Evolutionary conservation across 2,113 vertebrate genomes (phyloP).

Genomic region (Petromus typicus): DNA sequence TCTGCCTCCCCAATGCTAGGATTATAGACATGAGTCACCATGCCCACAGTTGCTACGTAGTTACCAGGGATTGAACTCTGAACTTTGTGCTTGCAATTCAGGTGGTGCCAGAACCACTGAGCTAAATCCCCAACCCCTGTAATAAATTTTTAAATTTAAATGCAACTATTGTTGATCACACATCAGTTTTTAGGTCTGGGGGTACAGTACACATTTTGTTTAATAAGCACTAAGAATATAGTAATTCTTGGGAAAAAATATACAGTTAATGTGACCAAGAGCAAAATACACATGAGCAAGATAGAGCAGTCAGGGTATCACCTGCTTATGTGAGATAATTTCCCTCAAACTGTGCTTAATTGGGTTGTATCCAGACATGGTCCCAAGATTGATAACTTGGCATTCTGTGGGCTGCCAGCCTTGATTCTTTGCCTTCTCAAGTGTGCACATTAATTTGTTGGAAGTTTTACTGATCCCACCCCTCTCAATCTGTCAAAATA

Average conservation of each 20-base stretch:
- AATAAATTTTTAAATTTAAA: not conserved
- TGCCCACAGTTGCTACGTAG: no score
- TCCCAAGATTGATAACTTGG: not conserved
- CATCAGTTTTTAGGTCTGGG: not conserved
- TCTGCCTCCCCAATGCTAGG: no score
- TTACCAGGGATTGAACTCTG: no score
- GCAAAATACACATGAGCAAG: not conserved
- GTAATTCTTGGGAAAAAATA: not conserved
- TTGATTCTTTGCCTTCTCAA: not conserved
- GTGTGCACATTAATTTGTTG: not conserved
- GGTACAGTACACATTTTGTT: not conserved
- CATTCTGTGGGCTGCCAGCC: not conserved
- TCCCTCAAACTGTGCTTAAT: not conserved
- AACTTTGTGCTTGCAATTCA: no score
- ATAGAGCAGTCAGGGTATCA: not conserved
- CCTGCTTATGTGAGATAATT: not conserved
- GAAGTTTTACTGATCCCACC: not conserved
- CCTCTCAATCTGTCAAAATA: not conserved
- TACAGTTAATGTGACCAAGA: slow-evolving; percentile 19
- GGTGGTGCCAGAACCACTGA: no score
- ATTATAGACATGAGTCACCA: no score
- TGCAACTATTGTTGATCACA: not conserved
- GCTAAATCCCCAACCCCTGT: no score
- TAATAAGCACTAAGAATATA: not conserved
- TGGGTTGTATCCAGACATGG: not conserved